These are phyloP conservation scores for Brachionus rubens DNA, from an alignment of 1,140 invertebrate genomes.

Conservation along the genomic window DNA sequence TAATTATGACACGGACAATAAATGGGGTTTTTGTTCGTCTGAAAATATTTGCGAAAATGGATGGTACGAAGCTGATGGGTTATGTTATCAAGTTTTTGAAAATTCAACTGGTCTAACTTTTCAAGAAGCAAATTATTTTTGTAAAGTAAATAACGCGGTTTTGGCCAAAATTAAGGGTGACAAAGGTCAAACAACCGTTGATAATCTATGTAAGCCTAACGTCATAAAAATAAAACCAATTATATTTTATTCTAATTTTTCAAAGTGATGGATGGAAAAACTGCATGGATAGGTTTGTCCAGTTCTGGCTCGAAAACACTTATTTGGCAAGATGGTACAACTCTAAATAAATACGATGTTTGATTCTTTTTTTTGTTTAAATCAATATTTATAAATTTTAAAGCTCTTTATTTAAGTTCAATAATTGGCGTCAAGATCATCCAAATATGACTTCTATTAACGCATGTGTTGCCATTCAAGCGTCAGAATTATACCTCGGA, in stretches of 20 bases:
- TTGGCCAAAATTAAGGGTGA: background rate
- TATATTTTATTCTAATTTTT: too few relatives aligned
- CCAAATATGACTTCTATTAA: background rate
- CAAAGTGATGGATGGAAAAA: background rate
- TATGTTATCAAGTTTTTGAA: slow-evolving; percentile 8
- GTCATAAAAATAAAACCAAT: background rate
- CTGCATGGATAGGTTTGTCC: slow-evolving; percentile 1
- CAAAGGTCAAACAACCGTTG: background rate
- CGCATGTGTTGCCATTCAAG: background rate
- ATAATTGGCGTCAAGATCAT: slow-evolving; percentile 31
- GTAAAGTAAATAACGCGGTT: background rate
- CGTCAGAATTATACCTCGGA: background rate
- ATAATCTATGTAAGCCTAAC: background rate
- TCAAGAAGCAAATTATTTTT: background rate
- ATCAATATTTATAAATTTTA: background rate
- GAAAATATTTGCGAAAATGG: slow-evolving; percentile 4
- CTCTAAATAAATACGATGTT: too few relatives aligned
- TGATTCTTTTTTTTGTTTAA: background rate
- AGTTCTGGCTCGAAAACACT: background rate
- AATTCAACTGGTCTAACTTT: background rate
- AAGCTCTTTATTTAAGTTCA: slow-evolving; percentile 20
- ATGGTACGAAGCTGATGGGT: background rate
- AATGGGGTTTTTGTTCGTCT: slow-evolving; percentile 48
- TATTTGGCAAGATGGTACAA: too few relatives aligned
- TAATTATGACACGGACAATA: slow-evolving; percentile 47